Base-by-base conservation (phyloP, 1,140 invertebrate genomes). In the Eupeodes corollae region DNA sequence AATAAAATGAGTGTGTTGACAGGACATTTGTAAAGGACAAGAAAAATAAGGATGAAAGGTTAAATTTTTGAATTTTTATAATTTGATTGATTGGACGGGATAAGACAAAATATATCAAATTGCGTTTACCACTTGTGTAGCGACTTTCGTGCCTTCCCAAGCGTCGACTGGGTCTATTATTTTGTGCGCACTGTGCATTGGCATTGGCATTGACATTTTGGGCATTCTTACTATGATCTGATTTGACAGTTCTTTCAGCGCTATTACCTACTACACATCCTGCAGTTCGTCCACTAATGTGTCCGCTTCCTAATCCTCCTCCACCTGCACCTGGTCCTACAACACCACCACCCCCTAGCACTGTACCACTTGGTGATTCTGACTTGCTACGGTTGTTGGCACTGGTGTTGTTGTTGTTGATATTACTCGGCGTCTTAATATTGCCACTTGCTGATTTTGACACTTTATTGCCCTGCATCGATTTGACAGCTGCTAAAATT, bases 71-170 rank as follows among this genome's bases (percentile, higher is more conserved):
- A 5, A 26, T 3, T 5, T 26, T 26, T 5, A 5, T 26, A 26
- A 26, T 26, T 26, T 26, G 21, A 8, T 26, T n/a, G n/a, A n/a
- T 3, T 26, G 3, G 21, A 26, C 21, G 21, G 21, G 21, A 26
- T n/a, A n/a, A 26, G 21, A 26, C 21, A 26, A 26, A 26, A 74
- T 26, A 26, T 26, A 26, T 26, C 21, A 26, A 26, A 26, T 26
- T 26, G 21, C 34, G 16, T 35, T 83, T 80, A 94, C 91, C 91
- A 70, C 91, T 95, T 73, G 96, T 92, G 72, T 95, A 97, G 57
- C 92, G 78, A 71, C 87, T 92, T 73, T 96, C 92, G 74, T 94
- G 91, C 61, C 91, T 77, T 52, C 91, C 95, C 46, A 94, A 80
- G 58, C 90, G 75, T 50, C 91, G 76, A 71, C 92, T 90, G 61